phyloP scores from a whole-genome alignment of 2,113 vertebrate species.

The Periophthalmus modestus region DNA sequence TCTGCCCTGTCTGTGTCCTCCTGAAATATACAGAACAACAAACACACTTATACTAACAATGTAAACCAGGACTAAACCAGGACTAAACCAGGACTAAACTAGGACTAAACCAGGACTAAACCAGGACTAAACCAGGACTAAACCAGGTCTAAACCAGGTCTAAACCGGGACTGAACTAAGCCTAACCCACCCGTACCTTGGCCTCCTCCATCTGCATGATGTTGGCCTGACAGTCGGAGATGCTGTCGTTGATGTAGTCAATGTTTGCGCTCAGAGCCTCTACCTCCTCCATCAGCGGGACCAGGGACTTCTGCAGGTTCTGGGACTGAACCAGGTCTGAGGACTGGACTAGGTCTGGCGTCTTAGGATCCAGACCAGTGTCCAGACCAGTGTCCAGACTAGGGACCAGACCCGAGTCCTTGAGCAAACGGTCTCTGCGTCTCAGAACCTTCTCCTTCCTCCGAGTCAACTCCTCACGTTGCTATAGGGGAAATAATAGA shows the following conservation, averaged over 20 bases:
- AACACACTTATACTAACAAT: too few relatives aligned
- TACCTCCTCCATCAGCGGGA: conserved; percentile 87
- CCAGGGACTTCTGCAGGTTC: conserved; percentile 73
- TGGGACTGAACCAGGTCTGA: background rate
- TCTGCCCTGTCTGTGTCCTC: conserved; percentile 93
- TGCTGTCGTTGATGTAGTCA: conserved; percentile 96
- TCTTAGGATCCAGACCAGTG: background rate
- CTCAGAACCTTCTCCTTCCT: conserved; percentile 90
- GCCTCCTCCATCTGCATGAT: conserved; percentile 98
- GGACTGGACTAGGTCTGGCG: background rate
- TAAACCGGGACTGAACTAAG: background rate
- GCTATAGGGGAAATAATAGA: conserved; percentile 68
- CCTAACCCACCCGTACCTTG: conserved; percentile 77
- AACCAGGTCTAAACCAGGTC: background rate
- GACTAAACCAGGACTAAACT: too few relatives aligned
- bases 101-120: background rate
- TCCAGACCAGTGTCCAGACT: conserved; percentile 47
- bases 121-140: background rate
- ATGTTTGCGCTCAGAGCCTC: conserved; percentile 92
- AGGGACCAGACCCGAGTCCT: conserved; percentile 78
- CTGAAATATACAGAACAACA: conserved; percentile 63
- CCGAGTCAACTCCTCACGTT: conserved; percentile 96
- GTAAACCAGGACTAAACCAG: background rate
- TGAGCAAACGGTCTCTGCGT: conserved; percentile 82
- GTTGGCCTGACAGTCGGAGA: conserved; percentile 95